A percentile compares a stretch with the other conserved stretches of the same genome.
These are phyloP conservation scores for Salticus scenicus DNA, from an alignment of 2,888 invertebrate species.

Conservation along the genomic window DNA sequence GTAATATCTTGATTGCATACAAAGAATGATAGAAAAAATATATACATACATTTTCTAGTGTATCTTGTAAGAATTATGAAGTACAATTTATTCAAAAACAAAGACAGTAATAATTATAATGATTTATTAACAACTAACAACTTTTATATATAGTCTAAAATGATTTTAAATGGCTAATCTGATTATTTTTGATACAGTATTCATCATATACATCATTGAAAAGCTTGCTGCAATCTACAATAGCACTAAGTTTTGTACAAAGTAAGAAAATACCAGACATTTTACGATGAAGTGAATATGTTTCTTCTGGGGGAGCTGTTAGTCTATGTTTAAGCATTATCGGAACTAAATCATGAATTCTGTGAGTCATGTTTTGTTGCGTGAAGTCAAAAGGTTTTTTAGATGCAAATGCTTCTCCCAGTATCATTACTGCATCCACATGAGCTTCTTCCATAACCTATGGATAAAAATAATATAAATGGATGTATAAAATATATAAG, in stretches of 20 bases:
- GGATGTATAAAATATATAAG: too few species aligned
- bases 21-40: too few species aligned
- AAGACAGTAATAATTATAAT: too few species aligned
- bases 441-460: slow-evolving; percentile 95
- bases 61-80: too few species aligned
- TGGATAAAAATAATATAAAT: too few species aligned
- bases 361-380: slow-evolving; percentile 85
- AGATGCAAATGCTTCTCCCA: slow-evolving; percentile 93
- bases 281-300: slow-evolving; percentile 97
- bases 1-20: too few species aligned
- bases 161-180: not conserved
- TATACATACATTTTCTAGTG: too few species aligned
- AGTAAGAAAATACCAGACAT: slow-evolving; percentile 95
- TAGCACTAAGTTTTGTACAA: slow-evolving; percentile 89
- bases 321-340: slow-evolving; percentile 94
- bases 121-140: not conserved
- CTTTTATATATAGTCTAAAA: not conserved
- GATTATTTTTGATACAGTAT: slow-evolving; percentile 17
- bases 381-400: slow-evolving; percentile 91
- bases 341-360: slow-evolving; percentile 90
- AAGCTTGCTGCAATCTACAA: slow-evolving; percentile 87
- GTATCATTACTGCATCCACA: slow-evolving; percentile 95
- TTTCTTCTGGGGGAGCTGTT: slow-evolving; percentile 98
- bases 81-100: too few species aligned
- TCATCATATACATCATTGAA: slow-evolving; percentile 85